Evolutionary conservation across 2,888 invertebrate genomes (phyloP).

Genomic region (Drosophila rellima): DNA sequence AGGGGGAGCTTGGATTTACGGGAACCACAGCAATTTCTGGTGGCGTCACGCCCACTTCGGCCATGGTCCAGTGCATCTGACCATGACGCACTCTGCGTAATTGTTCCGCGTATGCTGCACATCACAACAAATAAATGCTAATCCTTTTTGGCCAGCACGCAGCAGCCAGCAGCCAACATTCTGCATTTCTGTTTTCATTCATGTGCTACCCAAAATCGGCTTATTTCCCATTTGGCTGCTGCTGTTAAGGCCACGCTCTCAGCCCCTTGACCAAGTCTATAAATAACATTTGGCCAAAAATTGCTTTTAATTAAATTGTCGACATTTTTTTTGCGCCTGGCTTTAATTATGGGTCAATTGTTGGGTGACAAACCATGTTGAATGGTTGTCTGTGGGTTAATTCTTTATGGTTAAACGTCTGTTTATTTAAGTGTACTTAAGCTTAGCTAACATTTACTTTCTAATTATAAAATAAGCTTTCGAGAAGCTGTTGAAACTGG

Average conservation of each 20-base stretch:
- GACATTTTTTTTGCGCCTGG: constrained; percentile 52
- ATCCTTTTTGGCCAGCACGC: constrained; percentile 60
- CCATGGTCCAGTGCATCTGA: constrained; percentile 39
- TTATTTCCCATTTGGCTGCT: constrained; percentile 40
- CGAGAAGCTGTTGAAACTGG: background rate
- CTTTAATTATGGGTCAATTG: constrained; percentile 56
- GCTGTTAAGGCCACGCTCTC: background rate
- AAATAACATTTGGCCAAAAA: constrained; percentile 37
- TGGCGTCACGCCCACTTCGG: constrained; percentile 8
- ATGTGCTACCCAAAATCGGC: constrained; percentile 53
- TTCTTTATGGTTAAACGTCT: constrained; percentile 51
- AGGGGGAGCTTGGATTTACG: constrained; percentile 23
- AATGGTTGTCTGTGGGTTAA: constrained; percentile 57
- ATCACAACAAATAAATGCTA: constrained; percentile 56
- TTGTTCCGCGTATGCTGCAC: constrained; percentile 56
- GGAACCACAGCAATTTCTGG: constrained; percentile 45
- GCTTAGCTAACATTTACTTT: constrained; percentile 13
- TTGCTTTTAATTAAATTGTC: constrained; percentile 71
- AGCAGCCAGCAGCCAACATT: constrained; percentile 30
- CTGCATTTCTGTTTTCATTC: constrained; percentile 22
- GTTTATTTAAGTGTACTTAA: constrained; percentile 43
- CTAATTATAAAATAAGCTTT: background rate
- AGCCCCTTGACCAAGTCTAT: background rate
- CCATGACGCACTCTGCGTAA: constrained; percentile 68
- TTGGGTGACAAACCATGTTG: constrained; percentile 58